Conservation (phyloP, 2,113 vertebrate genomes). For the Pluvianellus socialis region DNA sequence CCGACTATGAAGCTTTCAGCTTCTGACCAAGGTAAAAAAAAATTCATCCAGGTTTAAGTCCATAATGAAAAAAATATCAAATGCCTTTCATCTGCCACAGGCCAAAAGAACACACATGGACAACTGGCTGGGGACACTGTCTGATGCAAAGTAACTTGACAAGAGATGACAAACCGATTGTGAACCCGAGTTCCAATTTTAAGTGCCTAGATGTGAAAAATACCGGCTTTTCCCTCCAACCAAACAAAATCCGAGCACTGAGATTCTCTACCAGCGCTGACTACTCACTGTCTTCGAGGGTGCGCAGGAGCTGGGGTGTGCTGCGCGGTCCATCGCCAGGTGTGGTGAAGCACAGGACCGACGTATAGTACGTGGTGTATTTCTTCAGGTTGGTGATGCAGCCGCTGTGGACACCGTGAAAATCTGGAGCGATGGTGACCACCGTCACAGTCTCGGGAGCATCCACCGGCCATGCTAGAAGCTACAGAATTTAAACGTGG, state of each 20-base stretch:
- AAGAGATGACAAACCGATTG: background rate
- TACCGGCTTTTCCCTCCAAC: background rate
- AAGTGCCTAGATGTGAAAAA: background rate
- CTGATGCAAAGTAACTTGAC: background rate
- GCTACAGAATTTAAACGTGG: slow-evolving; percentile 52
- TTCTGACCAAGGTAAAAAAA: background rate
- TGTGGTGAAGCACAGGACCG: slow-evolving; percentile 92
- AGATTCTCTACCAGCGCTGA: background rate
- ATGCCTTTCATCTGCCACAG: background rate
- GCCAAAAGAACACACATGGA: background rate
- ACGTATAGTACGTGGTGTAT: slow-evolving; percentile 87
- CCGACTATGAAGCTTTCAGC: background rate
- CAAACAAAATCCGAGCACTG: background rate
- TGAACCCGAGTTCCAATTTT: background rate
- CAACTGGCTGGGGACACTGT: background rate
- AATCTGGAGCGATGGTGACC: slow-evolving; percentile 91
- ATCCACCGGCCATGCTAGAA: slow-evolving; percentile 86
- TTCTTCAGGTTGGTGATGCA: slow-evolving; percentile 86
- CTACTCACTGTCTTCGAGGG: slow-evolving; percentile 92
- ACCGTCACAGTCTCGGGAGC: slow-evolving; percentile 76
- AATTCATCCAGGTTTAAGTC: background rate
- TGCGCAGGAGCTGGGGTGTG: slow-evolving; percentile 80
- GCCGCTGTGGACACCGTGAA: slow-evolving; percentile 87
- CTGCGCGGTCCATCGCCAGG: slow-evolving; percentile 91
- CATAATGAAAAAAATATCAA: background rate